phyloP scores from a whole-genome alignment of 1,140 invertebrate species.

The Drosophila pseudoananassae region DNA sequence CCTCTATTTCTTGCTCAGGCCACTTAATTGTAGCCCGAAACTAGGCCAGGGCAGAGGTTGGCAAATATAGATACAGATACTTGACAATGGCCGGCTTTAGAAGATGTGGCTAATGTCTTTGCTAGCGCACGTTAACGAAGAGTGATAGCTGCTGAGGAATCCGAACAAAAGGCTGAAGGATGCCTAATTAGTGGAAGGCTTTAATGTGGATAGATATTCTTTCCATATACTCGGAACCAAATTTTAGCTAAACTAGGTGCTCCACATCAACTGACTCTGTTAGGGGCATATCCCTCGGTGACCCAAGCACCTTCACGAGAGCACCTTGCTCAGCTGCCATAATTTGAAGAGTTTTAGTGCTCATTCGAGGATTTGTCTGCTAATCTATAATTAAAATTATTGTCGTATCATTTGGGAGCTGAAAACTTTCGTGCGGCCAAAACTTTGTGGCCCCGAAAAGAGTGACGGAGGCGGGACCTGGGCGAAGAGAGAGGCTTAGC shows the following conservation, averaged over 20 bases:
- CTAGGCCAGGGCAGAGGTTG: slow-evolving; percentile 61
- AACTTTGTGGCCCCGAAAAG: slow-evolving; percentile 29
- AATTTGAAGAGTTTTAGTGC: slow-evolving; percentile 57
- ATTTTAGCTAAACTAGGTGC: background rate
- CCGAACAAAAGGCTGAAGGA: background rate
- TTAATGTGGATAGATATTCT: background rate
- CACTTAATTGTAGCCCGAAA: slow-evolving; percentile 60
- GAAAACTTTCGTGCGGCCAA: slow-evolving; percentile 37
- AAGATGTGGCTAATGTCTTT: background rate
- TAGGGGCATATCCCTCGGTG: background rate
- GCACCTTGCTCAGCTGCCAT: slow-evolving; percentile 1
- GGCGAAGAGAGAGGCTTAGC: slow-evolving; percentile 38
- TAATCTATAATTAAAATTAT: slow-evolving; percentile 79
- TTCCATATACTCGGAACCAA: background rate
- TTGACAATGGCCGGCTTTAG: background rate
- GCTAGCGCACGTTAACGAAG: background rate
- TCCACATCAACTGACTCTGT: too few relatives aligned
- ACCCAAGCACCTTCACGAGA: background rate
- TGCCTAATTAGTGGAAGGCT: background rate
- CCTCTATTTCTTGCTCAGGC: slow-evolving; percentile 45
- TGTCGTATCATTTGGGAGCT: slow-evolving; percentile 73
- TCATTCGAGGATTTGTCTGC: slow-evolving; percentile 54
- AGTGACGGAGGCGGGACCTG: background rate
- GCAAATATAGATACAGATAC: slow-evolving; percentile 27
- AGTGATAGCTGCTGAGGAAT: background rate